Base-by-base conservation (phyloP, 1,140 invertebrate genomes). In the Drosophila lacteicornis region DNA sequence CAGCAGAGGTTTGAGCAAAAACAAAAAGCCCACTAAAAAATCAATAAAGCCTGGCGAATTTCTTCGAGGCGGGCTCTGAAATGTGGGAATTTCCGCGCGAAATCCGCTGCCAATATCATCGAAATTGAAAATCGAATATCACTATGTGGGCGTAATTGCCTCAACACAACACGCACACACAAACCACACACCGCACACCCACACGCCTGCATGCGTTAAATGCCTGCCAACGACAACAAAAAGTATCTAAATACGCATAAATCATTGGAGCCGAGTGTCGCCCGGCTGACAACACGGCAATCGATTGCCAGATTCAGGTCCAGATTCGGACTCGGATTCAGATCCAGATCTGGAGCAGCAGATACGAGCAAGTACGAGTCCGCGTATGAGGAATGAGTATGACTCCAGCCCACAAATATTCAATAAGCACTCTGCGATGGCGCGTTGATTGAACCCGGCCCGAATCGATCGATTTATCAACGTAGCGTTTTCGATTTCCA, bases 91-190 rank as follows among this genome's bases (percentile, higher is more conserved):
- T 81, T 81, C 85, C 81, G 62, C 45, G 56, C 56, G 45, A 69
- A 78, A 78, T 81, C 63, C 76, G 57, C 77, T 75, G 70, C 61
- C 70, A 69, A 76, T 81, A 70, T 66, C 71, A 63, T 81, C 67
- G 79, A 81, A 81, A 76, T 76, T 49, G 79, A 81, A 73, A 81
- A 61, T 71, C 61, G 36, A 45, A 73, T 71, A 61, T 81, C 61
- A 43, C 40, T 59, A 58, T 47, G 84, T 87, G 85, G 84, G 84
- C 85, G 84, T 87, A 87, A 88, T 87, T 87, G 84, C 84, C 84
- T 79, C 85, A 79, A 88, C 78, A 83, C 78, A 67, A 50, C 33
- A 45, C 15, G 53, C 51, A 57, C 70, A 63, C 49, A 33, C 66
- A 70, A 1, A 22, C 19, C 19, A 33, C 75, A 75, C 47, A 75